Conservation (phyloP, 2,888 invertebrate species). For the Euplagia quadripunctaria region DNA sequence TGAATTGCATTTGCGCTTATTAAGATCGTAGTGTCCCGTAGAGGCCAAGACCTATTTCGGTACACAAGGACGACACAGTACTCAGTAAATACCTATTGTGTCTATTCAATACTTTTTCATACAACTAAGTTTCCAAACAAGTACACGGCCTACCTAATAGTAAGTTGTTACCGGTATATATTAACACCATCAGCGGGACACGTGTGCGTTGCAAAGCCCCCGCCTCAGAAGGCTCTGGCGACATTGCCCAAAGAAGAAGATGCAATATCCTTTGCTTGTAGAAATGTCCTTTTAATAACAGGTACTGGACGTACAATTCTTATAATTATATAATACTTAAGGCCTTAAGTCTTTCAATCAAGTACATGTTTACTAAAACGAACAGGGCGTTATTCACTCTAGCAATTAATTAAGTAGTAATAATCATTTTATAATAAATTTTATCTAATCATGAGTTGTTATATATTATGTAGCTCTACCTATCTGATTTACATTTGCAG, state of each 20-base stretch:
- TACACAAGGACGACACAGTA: background rate
- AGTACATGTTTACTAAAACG: background rate
- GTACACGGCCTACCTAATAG: background rate
- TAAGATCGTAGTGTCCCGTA: background rate
- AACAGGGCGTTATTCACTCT: background rate
- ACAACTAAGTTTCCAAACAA: background rate
- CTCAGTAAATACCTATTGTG: background rate
- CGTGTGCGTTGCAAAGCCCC: background rate
- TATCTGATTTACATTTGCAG: constrained; percentile 26
- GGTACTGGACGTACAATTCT: no score
- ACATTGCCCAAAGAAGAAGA: background rate
- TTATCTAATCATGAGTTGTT: constrained; percentile 19
- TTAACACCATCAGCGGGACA: background rate
- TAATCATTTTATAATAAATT: constrained; percentile 21
- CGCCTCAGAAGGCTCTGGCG: background rate
- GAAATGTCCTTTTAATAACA: no score
- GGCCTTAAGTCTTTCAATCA: background rate
- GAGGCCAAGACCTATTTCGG: background rate
- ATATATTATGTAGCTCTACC: constrained; percentile 14
- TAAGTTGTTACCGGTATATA: background rate
- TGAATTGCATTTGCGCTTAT: background rate
- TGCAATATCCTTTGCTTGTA: background rate
- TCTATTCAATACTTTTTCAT: background rate
- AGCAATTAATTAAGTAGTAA: constrained; percentile 30
- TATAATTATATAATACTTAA: background rate